Evolutionary conservation across 2,888 invertebrate genomes (phyloP).

Genomic region (Brassicogethes aeneus): DNA sequence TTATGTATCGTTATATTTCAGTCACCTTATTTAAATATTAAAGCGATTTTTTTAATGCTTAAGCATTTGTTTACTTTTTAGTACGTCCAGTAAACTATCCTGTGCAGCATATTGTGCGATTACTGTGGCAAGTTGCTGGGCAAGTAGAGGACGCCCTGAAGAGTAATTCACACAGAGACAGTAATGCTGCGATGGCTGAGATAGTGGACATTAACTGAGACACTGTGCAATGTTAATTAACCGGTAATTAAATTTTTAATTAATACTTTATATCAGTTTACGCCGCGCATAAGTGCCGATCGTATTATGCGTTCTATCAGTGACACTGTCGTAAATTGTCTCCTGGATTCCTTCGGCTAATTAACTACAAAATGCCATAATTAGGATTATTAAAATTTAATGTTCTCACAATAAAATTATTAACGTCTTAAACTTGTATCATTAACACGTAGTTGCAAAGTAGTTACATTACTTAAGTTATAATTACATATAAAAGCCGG

Average conservation of each 20-base stretch:
- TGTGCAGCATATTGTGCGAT: too few species aligned
- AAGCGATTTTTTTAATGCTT: too few species aligned
- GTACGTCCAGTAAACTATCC: too few species aligned
- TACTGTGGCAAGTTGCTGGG: too few species aligned
- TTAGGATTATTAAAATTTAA: conserved; percentile 3
- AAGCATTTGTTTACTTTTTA: too few species aligned
- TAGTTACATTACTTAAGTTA: background rate
- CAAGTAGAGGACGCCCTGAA: too few species aligned
- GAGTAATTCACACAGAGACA: background rate
- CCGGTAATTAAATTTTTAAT: background rate
- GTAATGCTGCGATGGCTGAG: background rate
- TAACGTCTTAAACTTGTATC: conserved; percentile 2
- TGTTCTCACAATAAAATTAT: conserved; percentile 1
- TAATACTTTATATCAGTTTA: background rate
- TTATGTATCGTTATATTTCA: too few species aligned
- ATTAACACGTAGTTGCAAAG: conserved; percentile 2
- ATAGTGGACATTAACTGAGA: background rate
- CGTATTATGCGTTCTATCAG: background rate
- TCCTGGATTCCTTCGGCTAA: background rate
- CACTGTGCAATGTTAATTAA: background rate
- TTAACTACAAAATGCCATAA: conserved; percentile 2
- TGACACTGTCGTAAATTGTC: background rate
- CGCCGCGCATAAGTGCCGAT: background rate
- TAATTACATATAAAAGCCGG: too few species aligned
- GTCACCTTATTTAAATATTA: too few species aligned